Evolutionary conservation across 2,797 vertebrate genomes (phyloP), one percentile per base, ranked within the genome.

Genomic region (Pangasius larnaudii): DNA sequence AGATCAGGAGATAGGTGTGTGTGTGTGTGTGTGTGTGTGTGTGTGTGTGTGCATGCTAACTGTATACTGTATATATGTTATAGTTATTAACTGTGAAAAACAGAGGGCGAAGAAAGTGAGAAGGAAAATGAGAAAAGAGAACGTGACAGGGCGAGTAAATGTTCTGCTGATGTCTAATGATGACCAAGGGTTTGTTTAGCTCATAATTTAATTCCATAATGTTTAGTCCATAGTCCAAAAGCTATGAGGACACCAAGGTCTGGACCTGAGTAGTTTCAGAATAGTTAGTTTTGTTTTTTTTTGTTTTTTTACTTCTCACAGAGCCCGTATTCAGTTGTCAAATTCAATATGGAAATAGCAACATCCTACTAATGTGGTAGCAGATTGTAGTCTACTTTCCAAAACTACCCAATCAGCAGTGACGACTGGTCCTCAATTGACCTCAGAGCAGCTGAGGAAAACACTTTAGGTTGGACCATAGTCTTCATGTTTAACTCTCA

Each of bases 61-160:
- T 96, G 94, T 95, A 95, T 95, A 95, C 94, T 95, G 94, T 94
- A n/a, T n/a, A n/a, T n/a, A n/a, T n/a, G 94, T 95, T 95, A 94
- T 95, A 95, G 93, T 95, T 95, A 95, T 95, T 93, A 95, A 94
- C 92, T 94, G 93, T 92, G 93, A 93, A 90, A 88, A 91, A 81
- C 61, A 91, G 90, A 92, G 90, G 89, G 88, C 89, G 89, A 91
- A 90, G 84, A 90, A 91, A 92, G 90, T 42, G 27, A 51, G 92
- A 18, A 65, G 33, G 13, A 56, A 27, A 71, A 30, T 58, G 22
- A 79, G 69, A 27, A 78, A 58, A 46, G 19, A 78, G 58, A 78
- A 63, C 30, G 78, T 78, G 78, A 65, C 56, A 84, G 88, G 27
- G 1, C 16, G 63, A 58, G 19, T 81, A 90, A 90, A 90, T 92